Percentiles rank a stretch among this genome's conserved stretches.
Conservation (phyloP, 2,113 vertebrate species). For the Petromus typicus region DNA sequence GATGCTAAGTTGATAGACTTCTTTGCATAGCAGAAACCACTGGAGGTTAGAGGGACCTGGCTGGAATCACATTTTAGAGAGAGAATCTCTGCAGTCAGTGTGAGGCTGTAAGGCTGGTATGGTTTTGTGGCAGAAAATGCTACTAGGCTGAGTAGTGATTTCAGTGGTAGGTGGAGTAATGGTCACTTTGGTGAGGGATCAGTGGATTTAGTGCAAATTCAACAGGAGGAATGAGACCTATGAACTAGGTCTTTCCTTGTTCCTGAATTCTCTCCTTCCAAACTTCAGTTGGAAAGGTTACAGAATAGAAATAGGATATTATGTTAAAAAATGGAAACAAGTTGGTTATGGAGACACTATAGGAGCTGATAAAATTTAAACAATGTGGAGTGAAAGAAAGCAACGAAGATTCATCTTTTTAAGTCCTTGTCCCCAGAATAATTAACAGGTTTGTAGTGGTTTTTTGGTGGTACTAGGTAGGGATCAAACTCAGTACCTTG, state of each 20-base stretch:
- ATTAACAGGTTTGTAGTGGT: neutral
- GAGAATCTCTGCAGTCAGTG: neutral
- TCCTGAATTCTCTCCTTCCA: neutral
- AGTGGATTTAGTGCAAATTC: neutral
- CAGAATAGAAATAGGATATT: neutral
- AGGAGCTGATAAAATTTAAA: neutral
- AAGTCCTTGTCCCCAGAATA: neutral
- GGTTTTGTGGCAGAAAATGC: neutral
- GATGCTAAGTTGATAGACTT: neutral
- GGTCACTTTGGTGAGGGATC: neutral
- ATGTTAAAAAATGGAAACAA: neutral
- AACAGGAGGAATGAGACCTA: neutral
- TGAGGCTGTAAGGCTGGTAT: neutral
- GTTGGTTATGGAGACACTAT: conserved; percentile 1
- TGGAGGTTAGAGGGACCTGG: neutral
- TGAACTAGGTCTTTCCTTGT: neutral
- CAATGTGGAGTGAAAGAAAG: neutral
- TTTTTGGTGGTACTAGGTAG: too few species aligned
- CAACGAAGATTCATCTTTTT: neutral
- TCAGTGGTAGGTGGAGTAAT: too few species aligned
- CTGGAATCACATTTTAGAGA: too few species aligned
- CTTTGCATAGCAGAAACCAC: neutral
- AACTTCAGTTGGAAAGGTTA: neutral
- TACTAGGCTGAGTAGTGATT: neutral
- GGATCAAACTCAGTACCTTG: too few species aligned